These are phyloP conservation scores for Centropus unirufus DNA, from an alignment of 2,113 vertebrate genomes.

Conservation along the genomic window DNA sequence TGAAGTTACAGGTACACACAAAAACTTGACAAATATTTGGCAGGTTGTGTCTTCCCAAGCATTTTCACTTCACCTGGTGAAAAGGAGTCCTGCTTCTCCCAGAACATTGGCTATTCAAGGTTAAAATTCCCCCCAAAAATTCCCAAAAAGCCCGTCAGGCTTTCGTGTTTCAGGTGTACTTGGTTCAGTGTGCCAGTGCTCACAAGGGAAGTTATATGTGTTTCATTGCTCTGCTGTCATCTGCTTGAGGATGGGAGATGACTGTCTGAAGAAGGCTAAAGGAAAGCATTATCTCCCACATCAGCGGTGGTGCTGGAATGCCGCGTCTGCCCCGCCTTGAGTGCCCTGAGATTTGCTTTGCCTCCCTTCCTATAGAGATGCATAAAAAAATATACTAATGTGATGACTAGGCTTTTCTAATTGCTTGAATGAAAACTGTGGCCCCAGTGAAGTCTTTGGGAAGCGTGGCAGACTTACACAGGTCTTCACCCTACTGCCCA, in stretches of 20 bases:
- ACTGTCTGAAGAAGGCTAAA: background rate
- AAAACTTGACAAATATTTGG: background rate
- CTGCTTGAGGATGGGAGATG: background rate
- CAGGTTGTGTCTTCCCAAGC: background rate
- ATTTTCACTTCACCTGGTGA: background rate
- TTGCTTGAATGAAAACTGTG: slow-evolving; percentile 1
- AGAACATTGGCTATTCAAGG: background rate
- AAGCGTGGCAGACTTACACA: background rate
- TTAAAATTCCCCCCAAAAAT: background rate
- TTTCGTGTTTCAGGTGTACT: background rate
- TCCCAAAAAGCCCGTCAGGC: too few species aligned
- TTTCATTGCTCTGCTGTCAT: background rate
- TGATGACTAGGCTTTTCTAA: background rate
- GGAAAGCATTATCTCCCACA: background rate
- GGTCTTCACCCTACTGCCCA: background rate
- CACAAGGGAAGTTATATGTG: rapidly evolving
- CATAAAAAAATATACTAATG: background rate
- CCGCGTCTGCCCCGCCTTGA: background rate
- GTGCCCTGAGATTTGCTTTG: background rate
- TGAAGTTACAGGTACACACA: background rate
- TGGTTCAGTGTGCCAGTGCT: background rate
- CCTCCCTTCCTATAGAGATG: background rate
- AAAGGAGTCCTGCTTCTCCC: background rate
- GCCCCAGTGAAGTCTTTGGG: background rate
- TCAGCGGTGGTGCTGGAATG: background rate